Evolutionary conservation across 1,140 invertebrate species (phyloP), one percentile per base, ranked within the genome.

Genomic region (Drosophila novamexicana): DNA sequence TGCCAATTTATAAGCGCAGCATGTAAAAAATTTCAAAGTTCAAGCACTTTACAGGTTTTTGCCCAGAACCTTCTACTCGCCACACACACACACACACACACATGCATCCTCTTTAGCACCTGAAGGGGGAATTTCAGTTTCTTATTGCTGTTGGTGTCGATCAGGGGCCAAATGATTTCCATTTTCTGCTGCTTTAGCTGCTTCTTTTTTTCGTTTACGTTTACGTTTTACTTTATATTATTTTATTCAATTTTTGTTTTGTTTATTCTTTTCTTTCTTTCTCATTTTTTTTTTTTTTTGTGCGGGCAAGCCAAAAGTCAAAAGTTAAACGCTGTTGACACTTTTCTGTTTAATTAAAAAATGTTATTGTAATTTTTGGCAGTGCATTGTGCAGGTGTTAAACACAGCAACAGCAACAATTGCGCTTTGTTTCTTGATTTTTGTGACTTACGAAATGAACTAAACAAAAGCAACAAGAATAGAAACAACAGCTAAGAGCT

Each of bases 41-140:
- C 81, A 83, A 84, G 81, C 67, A 83, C 81, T 84, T 83, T 84
- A 84, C 81, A 77, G 73, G 81, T 47, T 83, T 84, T 81, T 63
- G 58, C 49, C 47, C 66, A 62, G 56, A 61, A 54, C 36, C 16
- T 47, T n/a, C 9, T 16, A 6, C 36, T 7, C 9, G 5, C 3
- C 39, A 14, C 39, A 37, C 39, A n/a, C 12, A 9, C 36, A 37
- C 7, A 37, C 9, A 37, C 36, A 37, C 9, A 37, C n/a, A 3
- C 5, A 29, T 5, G 5, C 22, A 6, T n/a, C 10, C 14, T 7
- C 9, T 16, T n/a, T 8, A 37, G 0, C 37, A 22, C 1, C 16
- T 22, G 6, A 12, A 16, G 14, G 22, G 8, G 16, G 14, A 47
- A 47, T 47, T 61, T 47, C 42, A 16, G 16, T 36, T 66, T 29